These are phyloP conservation scores for Gryllus bimaculatus DNA, from an alignment of 1,140 invertebrate genomes.

Conservation along the genomic window DNA sequence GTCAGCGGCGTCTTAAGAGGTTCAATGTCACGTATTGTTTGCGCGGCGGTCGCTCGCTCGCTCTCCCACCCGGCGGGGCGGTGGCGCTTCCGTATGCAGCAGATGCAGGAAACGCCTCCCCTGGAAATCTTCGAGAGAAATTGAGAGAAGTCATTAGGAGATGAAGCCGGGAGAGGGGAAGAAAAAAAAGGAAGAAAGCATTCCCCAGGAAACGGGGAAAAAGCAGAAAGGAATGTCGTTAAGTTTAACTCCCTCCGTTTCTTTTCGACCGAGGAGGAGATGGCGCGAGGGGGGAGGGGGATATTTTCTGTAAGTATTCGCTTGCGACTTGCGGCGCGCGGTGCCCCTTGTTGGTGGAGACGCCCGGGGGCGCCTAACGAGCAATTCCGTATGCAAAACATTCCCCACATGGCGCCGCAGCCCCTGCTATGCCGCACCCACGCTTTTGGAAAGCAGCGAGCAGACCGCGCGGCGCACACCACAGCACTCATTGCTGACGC, in stretches of 20 bases:
- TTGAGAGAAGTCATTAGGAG: constrained; percentile 1
- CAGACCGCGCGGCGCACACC: too few relatives aligned
- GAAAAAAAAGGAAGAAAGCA: background rate
- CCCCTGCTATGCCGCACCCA: too few relatives aligned
- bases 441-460: too few relatives aligned
- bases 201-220: background rate
- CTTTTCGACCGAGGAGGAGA: background rate
- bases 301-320: background rate
- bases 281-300: background rate
- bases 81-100: background rate
- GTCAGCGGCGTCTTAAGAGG: background rate
- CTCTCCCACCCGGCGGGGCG: background rate
- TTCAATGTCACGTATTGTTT: background rate
- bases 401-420: background rate
- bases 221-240: background rate
- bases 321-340: background rate
- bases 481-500: too few relatives aligned
- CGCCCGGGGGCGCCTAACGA: background rate
- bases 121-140: background rate
- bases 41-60: background rate
- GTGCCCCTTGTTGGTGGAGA: too few relatives aligned
- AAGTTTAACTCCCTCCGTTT: background rate
- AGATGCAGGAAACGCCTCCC: background rate
- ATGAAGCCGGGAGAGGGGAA: background rate
- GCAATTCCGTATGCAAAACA: background rate